phyloP scores from a whole-genome alignment of 1,140 invertebrate species.

The Platyura marginata region DNA sequence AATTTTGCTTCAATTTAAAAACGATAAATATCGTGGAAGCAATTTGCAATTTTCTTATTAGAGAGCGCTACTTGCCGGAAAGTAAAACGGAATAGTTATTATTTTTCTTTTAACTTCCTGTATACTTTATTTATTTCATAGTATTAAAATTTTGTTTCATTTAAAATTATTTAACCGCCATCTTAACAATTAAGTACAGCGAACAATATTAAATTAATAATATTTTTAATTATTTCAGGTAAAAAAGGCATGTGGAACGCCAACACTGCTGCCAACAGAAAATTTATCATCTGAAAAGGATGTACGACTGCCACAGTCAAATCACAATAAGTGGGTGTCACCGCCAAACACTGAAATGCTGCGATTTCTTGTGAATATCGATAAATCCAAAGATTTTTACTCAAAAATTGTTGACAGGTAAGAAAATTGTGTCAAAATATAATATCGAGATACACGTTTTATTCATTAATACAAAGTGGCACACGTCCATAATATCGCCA shows the following conservation, averaged over 20 bases:
- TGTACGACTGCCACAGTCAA: constrained; percentile 6
- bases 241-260: constrained; percentile 21
- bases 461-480: not conserved
- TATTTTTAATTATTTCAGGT: constrained; percentile 11
- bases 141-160: no score
- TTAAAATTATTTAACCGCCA: no score
- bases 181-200: no score
- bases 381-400: constrained; percentile 23
- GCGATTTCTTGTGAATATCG: constrained; percentile 18
- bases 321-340: constrained; percentile 15
- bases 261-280: constrained; percentile 15
- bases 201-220: no score
- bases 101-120: no score
- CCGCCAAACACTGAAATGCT: constrained; percentile 17
- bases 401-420: constrained; percentile 21
- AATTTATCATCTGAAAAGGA: constrained; percentile 7
- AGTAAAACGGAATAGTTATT: no score
- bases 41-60: no score
- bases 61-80: no score
- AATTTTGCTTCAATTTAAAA: no score
- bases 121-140: no score
- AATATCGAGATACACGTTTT: not conserved
- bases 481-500: no score
- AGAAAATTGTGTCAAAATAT: constrained; percentile 4
- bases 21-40: no score